Base-by-base conservation (phyloP, 2,797 vertebrate genomes). In the Anguilla anguilla region DNA sequence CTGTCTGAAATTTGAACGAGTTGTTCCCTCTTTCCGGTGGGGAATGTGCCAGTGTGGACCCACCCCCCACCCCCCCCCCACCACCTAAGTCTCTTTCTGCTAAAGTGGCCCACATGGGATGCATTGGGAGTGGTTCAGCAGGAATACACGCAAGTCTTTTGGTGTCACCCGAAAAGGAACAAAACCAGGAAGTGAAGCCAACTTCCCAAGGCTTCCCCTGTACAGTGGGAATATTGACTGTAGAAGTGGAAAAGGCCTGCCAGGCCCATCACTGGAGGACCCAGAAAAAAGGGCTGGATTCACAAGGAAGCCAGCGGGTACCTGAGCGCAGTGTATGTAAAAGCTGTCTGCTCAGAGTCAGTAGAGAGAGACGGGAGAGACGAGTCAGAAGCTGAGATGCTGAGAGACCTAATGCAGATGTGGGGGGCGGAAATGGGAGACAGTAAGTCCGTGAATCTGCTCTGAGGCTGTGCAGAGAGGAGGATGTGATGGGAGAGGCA, bases 81-180 rank as follows among this genome's bases (percentile, higher is more conserved):
- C 49, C 49, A 39, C 46, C 85, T 53, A 53, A 9, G 7, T 17
- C 57, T 17, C 10, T 59, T 19, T 19, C 49, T 28, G 89, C 88
- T 64, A 64, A 86, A n/a, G 28, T 61, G 57, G 74, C 89, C 91
- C 92, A 90, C 93, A 92, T 88, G 55, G 39, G 92, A 91, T 90
- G 91, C 89, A 57, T 88, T 91, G 88, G 90, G 90, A 91, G 91
- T 92, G 91, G 90, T 88, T 43, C 77, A 87, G 88, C 89, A 90
- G 90, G 90, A 93, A 91, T 90, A 90, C 88, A 92, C 90, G 87
- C 89, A 87, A 83, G 88, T 87, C 90, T 89, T 90, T 84, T 90
- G 91, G 88, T 91, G 90, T 91, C 89, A 88, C 86, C 90, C 87
- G 87, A 90, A 90, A 85, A 43, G 49, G 86, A 83, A 87, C 90